Base-by-base conservation (phyloP, 2,113 vertebrate species). In the Genyomyrus donnyi region DNA sequence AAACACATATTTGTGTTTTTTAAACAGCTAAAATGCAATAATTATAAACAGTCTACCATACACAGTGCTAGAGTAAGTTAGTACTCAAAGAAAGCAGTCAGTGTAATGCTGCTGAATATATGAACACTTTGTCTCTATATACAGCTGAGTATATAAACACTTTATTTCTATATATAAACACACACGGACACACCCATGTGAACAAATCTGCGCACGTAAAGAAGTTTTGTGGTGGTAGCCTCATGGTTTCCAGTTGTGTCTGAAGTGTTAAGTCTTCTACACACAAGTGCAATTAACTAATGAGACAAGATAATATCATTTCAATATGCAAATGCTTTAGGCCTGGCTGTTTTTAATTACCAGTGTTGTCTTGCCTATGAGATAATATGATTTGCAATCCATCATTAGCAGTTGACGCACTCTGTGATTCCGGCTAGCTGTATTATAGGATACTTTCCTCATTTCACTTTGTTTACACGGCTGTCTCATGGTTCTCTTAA, bases 341-440 rank as follows among this genome's bases (percentile, higher is more conserved):
- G 88, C 90, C 88, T 91, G 88, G 90, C 90, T 89, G 83, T 88
- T 89, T 89, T 91, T 89, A 91, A 91, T 91, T 91, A 91, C 90
- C 90, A 89, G 52, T 91, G 90, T 91, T 91, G 90, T 91, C 53
- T 91, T 91, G 83, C 80, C 90, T 89, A 85, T 86, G 83, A 91
- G 90, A 91, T 89, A 89, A 89, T 90, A 77, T 89, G 90, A 91
- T 91, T 91, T 91, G 86, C 90, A 91, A 89, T 91, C 90, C 83
- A 62, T 89, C 91, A 90, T 90, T 86, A 90, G 88, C 87, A 56
- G 56, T 89, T 90, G 91, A 90, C 88, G 77, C 83, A 89, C 39
- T 91, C 88, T 87, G 85, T 89, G 88, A 66, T 90, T 83, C 83
- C 88, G 48, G 89, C 50, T 89, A 74, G 50, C 80, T 70, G 56